phyloP scores from a whole-genome alignment of 2,888 invertebrate species.

The Leptinotarsa peninsularis region DNA sequence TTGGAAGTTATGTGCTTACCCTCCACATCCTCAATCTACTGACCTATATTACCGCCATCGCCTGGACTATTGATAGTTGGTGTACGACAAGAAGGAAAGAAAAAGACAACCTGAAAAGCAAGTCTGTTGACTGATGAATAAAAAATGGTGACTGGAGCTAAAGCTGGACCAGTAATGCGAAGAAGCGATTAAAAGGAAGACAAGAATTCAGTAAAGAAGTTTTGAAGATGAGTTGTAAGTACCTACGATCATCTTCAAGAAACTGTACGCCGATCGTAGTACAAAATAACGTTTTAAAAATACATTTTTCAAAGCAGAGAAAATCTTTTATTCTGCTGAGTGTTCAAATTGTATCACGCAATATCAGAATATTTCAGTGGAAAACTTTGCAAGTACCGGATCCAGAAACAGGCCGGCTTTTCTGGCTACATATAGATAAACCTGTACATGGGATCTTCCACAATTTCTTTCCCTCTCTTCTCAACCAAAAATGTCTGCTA shows the following conservation, averaged over 20 bases:
- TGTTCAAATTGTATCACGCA: too few species aligned
- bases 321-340: too few species aligned
- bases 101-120: not conserved
- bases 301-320: not conserved
- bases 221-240: not conserved
- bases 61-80: constrained; percentile 71
- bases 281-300: not conserved
- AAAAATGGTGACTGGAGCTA: too few species aligned
- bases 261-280: not conserved
- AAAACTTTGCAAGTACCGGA: too few species aligned
- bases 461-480: too few species aligned
- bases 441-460: too few species aligned
- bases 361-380: too few species aligned
- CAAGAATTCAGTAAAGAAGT: not conserved
- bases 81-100: not conserved
- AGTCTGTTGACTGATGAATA: not conserved
- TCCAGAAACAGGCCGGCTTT: too few species aligned
- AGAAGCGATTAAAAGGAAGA: not conserved
- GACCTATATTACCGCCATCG: constrained; percentile 73
- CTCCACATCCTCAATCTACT: constrained; percentile 76
- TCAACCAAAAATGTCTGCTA: too few species aligned
- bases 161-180: not conserved
- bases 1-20: constrained; percentile 71
- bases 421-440: too few species aligned
- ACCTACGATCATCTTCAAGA: not conserved